Base-by-base conservation (phyloP, 2,113 vertebrate species). In the Pelobates fuscus region DNA sequence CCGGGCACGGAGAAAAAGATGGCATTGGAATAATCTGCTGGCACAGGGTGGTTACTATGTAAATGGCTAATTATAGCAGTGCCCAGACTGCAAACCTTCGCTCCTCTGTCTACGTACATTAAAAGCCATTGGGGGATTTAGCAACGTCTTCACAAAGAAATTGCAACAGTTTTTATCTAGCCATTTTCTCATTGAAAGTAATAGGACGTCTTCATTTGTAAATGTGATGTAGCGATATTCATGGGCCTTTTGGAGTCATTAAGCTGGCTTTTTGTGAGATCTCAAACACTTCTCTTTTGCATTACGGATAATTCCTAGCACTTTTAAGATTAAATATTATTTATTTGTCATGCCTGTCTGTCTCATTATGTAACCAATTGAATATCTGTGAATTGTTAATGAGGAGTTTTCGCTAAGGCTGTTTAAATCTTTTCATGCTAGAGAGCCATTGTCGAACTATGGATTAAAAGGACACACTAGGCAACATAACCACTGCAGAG, bases 11-110 rank as follows among this genome's bases (percentile, higher is more conserved):
- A 82, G 30, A 87, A 82, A 81, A 85, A 82, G 84, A 84, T 88
- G 80, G 84, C 81, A 83, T 80, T 86, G 86, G 86, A 88, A 88
- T 88, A 86, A 87, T 85, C 84, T 83, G 83, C 80, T 78, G 84
- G 83, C 80, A 85, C 70, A 78, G 74, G 82, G 84, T 87, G 84
- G 87, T 89, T 89, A 89, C 88, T 88, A 88, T 88, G 88, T 86
- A 88, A 87, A 88, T 86, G 88, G 87, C 85, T 88, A 83, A 87
- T 89, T 85, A 88, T 87, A 85, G 84, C 85, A 81, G 82, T 83
- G 83, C 81, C 81, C 84, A 81, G 84, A 81, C 85, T 83, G 80
- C 46, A 68, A 25, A 86, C 83, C 85, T 83, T 82, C 20, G 46
- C 49, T 32, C 29, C 27, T 23, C 66, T 20, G 18, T 55, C 26